Conservation (phyloP, 1,140 invertebrate species). For the Ceratosolen solmsi region DNA sequence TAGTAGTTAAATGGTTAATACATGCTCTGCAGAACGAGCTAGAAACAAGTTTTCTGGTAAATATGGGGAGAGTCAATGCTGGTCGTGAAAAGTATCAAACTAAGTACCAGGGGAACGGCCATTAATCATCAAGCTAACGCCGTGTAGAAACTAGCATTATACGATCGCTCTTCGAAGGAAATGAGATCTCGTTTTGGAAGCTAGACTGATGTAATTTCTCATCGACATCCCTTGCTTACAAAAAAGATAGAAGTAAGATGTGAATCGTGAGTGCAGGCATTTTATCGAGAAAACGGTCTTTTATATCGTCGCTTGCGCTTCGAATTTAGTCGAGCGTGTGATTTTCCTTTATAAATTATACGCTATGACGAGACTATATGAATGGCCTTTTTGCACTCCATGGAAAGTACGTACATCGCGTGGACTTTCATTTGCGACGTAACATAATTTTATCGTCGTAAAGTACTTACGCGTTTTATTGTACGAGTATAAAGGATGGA, state of each 20-base stretch:
- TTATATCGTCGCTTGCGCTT: conserved; percentile 7
- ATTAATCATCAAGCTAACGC: conserved; percentile 40
- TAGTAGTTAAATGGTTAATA: conserved; percentile 19
- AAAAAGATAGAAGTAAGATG: conserved; percentile 10
- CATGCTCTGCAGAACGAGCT: conserved; percentile 18
- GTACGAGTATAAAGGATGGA: conserved; percentile 13
- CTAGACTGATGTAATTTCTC: conserved; percentile 18
- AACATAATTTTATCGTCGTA: conserved; percentile 37
- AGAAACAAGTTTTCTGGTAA: conserved; percentile 37
- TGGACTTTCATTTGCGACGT: conserved; percentile 17
- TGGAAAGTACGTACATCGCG: conserved; percentile 28
- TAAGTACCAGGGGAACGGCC: not conserved
- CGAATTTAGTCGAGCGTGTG: conserved; percentile 25
- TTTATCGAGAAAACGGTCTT: conserved; percentile 6
- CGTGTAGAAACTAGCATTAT: conserved; percentile 24
- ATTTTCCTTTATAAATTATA: conserved; percentile 34
- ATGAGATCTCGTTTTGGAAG: conserved; percentile 35
- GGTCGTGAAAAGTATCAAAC: conserved; percentile 22
- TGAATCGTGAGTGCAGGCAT: not conserved
- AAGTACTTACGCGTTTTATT: conserved; percentile 36
- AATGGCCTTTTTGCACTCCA: conserved; percentile 1
- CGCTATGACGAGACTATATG: not conserved
- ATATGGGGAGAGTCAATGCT: not conserved
- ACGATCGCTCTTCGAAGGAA: conserved; percentile 16
- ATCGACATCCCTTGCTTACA: not conserved